A percentile compares a stretch with the other conserved stretches of the same genome.
phyloP scores from a whole-genome alignment of 2,113 vertebrate genomes.

The Perca fluviatilis region DNA sequence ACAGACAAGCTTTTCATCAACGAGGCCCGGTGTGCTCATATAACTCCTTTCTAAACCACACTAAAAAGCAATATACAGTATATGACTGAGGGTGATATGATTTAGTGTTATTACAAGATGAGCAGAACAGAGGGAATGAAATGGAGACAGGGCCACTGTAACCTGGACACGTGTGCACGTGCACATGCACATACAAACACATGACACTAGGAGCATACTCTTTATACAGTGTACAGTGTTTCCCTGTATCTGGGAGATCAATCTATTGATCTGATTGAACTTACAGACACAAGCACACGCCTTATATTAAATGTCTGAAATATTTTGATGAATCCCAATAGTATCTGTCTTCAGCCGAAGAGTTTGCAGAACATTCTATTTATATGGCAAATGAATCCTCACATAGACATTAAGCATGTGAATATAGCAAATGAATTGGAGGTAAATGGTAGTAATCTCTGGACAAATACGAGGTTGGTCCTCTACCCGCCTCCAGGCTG shows the following conservation, averaged over 20 bases:
- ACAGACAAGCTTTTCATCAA: constrained; percentile 69
- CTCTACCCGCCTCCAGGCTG: neutral
- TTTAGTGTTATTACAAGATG: constrained; percentile 65
- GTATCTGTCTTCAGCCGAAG: constrained; percentile 8
- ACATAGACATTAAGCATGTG: neutral
- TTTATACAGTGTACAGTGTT: neutral
- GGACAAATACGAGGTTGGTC: constrained; percentile 23
- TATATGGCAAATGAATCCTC: neutral
- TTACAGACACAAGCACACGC: neutral
- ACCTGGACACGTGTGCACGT: constrained; percentile 5
- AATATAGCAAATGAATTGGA: neutral
- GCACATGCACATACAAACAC: neutral
- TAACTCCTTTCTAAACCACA: constrained; percentile 61
- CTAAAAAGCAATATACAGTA: constrained; percentile 67
- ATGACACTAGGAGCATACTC: neutral
- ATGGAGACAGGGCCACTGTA: constrained; percentile 11
- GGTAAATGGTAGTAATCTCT: constrained; percentile 41
- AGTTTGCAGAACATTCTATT: neutral
- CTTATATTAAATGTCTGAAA: neutral
- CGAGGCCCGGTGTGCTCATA: constrained; percentile 51
- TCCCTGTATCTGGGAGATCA: constrained; percentile 26
- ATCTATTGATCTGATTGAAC: constrained; percentile 19
- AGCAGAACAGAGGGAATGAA: constrained; percentile 20
- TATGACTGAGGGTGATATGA: constrained; percentile 48
- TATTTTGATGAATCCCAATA: neutral